These are phyloP conservation scores for Asbolus verrucosus DNA, from an alignment of 1,140 invertebrate species.

Conservation along the genomic window DNA sequence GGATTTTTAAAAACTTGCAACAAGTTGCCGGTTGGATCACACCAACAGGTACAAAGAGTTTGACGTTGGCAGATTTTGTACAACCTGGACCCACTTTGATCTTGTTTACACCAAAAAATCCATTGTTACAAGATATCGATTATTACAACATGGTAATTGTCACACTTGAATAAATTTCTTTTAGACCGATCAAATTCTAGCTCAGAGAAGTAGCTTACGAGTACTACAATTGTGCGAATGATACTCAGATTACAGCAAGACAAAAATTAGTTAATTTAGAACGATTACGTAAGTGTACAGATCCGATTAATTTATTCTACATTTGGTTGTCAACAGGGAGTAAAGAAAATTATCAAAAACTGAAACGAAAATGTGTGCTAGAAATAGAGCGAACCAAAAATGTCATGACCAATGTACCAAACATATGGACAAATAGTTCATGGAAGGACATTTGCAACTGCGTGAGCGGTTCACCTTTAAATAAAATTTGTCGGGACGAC, in stretches of 20 bases:
- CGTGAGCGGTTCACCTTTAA: neutral
- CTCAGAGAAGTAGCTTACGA: conserved; percentile 74
- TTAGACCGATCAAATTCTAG: conserved; percentile 62
- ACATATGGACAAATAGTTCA: conserved; percentile 14
- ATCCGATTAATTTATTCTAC: neutral
- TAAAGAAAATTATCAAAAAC: neutral
- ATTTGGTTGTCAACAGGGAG: neutral
- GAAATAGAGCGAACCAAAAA: neutral
- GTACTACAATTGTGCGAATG: conserved; percentile 74
- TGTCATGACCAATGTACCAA: neutral
- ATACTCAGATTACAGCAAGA: conserved; percentile 66
- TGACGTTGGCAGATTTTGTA: conserved; percentile 72
- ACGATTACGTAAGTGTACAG: conserved; percentile 53
- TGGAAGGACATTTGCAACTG: conserved; percentile 10
- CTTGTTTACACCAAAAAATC: conserved; percentile 79
- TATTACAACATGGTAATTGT: conserved; percentile 74
- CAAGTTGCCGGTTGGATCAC: conserved; percentile 73
- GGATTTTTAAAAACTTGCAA: conserved; percentile 71
- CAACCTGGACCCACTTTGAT: conserved; percentile 76
- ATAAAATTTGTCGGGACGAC: neutral
- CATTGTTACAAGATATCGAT: conserved; percentile 70
- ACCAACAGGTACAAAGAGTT: conserved; percentile 75
- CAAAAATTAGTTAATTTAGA: conserved; percentile 42
- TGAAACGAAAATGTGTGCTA: neutral
- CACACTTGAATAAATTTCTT: conserved; percentile 27